phyloP scores from a whole-genome alignment of 2,113 vertebrate genomes.

The Malaclemys terrapin region DNA sequence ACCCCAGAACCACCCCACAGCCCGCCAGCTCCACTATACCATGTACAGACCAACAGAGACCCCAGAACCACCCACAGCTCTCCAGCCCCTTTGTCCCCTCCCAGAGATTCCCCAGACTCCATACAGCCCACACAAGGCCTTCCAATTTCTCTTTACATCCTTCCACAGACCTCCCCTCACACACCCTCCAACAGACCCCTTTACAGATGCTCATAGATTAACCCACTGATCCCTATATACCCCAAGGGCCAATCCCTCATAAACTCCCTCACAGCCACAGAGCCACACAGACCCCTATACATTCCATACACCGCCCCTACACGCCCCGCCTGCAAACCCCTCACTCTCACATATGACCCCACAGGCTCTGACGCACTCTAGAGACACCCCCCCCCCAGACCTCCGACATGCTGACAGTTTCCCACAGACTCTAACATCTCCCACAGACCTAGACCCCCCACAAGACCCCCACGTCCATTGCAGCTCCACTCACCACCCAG shows the following conservation, averaged over 20 bases:
- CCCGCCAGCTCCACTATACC: too few species aligned
- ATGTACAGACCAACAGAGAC: fast-evolving
- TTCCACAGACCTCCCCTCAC: background rate
- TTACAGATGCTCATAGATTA: background rate
- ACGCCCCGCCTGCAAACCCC: background rate
- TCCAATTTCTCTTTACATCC: background rate
- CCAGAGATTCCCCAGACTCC: background rate
- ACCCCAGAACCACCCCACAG: too few species aligned
- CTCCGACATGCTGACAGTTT: background rate
- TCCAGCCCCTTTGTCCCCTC: background rate
- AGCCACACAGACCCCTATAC: background rate
- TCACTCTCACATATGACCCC: too few species aligned
- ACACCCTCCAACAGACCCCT: background rate
- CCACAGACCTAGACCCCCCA: too few species aligned
- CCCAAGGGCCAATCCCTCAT: background rate
- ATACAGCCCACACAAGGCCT: background rate
- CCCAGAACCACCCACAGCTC: background rate
- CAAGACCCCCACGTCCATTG: too few species aligned
- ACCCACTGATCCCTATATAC: background rate
- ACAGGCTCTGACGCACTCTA: background rate
- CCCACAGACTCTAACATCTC: background rate
- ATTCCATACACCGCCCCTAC: background rate
- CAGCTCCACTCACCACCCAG: too few species aligned
- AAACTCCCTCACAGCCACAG: background rate
- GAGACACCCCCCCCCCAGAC: background rate